These are phyloP conservation scores for Suillia variegata DNA, from an alignment of 2,888 invertebrate species.

Conservation along the genomic window DNA sequence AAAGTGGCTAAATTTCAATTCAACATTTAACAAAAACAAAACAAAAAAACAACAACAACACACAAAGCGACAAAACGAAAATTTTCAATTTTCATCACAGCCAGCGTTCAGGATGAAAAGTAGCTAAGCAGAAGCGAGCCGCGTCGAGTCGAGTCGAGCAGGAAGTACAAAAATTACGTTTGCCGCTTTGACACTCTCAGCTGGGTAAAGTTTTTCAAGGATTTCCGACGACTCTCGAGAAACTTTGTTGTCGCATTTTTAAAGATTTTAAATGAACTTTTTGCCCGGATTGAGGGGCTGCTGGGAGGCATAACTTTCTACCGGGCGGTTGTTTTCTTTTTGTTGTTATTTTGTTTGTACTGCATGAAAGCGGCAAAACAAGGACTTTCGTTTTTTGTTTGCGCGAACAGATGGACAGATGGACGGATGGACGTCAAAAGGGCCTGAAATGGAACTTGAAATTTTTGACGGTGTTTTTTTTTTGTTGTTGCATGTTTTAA, in stretches of 20 bases:
- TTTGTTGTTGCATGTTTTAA: not conserved
- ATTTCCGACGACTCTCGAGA: not conserved
- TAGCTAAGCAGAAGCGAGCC: too few species aligned
- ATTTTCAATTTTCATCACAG: not conserved
- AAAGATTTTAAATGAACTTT: not conserved
- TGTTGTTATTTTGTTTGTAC: too few species aligned
- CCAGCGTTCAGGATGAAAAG: too few species aligned
- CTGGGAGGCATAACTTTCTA: too few species aligned
- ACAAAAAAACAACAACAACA: not conserved
- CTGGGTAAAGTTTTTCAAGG: constrained; percentile 2
- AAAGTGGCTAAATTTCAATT: not conserved
- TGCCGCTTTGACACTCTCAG: not conserved
- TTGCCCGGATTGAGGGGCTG: too few species aligned
- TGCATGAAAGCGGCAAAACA: not conserved
- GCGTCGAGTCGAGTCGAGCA: not conserved
- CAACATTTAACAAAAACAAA: too few species aligned
- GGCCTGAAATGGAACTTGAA: too few species aligned
- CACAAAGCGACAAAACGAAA: too few species aligned
- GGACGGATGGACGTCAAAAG: too few species aligned
- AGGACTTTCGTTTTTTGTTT: not conserved
- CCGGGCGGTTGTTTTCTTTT: too few species aligned
- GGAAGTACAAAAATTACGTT: not conserved
- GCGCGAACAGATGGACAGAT: too few species aligned
- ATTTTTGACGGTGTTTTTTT: too few species aligned
- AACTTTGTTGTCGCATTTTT: not conserved